Percentiles rank a stretch among this genome's conserved stretches.
Evolutionary conservation across 1,140 invertebrate genomes (phyloP).

Genomic region (Pseudomyrmex gracilis): DNA sequence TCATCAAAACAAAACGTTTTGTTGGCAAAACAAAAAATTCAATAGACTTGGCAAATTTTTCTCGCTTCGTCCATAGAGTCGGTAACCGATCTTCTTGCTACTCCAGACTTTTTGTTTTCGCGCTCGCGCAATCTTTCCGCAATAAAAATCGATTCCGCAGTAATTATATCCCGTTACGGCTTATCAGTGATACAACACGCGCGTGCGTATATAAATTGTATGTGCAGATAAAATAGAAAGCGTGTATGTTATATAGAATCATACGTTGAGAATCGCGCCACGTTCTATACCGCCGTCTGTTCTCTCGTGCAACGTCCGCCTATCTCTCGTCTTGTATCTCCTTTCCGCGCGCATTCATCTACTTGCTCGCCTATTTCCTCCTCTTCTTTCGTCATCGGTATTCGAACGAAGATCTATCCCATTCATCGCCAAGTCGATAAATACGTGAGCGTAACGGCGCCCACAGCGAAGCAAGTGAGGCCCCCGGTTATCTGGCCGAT

Average conservation of each 20-base stretch:
- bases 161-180: constrained; percentile 59
- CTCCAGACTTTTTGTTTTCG: no score
- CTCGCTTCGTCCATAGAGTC: no score
- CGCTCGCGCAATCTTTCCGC: constrained; percentile 28
- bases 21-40: no score
- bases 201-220: constrained; percentile 41
- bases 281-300: constrained; percentile 55
- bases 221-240: constrained; percentile 48
- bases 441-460: constrained; percentile 51
- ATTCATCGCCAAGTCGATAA: constrained; percentile 31
- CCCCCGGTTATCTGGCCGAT: constrained; percentile 1
- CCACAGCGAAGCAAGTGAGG: no score
- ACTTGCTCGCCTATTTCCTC: constrained; percentile 65
- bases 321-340: not conserved
- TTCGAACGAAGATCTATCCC: constrained; percentile 60
- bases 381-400: constrained; percentile 67
- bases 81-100: no score
- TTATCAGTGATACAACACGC: constrained; percentile 39
- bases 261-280: constrained; percentile 42
- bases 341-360: constrained; percentile 26
- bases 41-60: no score
- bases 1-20: no score
- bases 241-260: constrained; percentile 9
- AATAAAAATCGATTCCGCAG: constrained; percentile 24
- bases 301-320: not conserved